Conservation (phyloP, 2,888 invertebrate genomes). For the Eretmocerus hayati region DNA sequence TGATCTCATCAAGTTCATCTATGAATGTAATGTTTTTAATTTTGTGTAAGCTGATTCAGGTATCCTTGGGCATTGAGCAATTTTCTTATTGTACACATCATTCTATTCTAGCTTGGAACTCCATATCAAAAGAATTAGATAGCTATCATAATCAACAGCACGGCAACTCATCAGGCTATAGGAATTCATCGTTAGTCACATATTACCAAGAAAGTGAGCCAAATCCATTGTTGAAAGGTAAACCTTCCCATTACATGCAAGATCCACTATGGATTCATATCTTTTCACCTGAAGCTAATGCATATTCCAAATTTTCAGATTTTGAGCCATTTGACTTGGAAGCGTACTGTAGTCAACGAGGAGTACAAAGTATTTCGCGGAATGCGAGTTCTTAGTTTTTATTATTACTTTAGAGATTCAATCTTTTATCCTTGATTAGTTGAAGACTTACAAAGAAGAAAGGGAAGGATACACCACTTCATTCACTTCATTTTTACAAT, state of each 20-base stretch:
- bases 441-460: constrained; percentile 41
- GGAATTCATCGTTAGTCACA: constrained; percentile 52
- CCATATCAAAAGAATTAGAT: constrained; percentile 54
- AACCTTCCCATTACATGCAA: not conserved
- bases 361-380: constrained; percentile 58
- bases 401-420: constrained; percentile 29
- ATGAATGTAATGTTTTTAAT: constrained; percentile 51
- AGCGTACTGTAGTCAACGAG: constrained; percentile 67
- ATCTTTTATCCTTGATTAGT: constrained; percentile 41
- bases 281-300: not conserved
- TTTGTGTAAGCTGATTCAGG: not conserved
- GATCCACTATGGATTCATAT: not conserved
- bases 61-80: not conserved
- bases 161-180: constrained; percentile 38
- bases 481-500: too few species aligned
- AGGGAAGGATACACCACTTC: constrained; percentile 20
- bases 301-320: constrained; percentile 47
- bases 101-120: constrained; percentile 46
- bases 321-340: constrained; percentile 75
- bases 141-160: constrained; percentile 40
- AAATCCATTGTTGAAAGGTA: constrained; percentile 43
- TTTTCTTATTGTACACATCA: too few species aligned
- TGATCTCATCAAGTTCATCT: constrained; percentile 72
- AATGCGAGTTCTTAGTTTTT: constrained; percentile 45
- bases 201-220: constrained; percentile 58